These are phyloP conservation scores for Lasioglossum morio DNA, from an alignment of 2,888 invertebrate genomes.

Conservation along the genomic window DNA sequence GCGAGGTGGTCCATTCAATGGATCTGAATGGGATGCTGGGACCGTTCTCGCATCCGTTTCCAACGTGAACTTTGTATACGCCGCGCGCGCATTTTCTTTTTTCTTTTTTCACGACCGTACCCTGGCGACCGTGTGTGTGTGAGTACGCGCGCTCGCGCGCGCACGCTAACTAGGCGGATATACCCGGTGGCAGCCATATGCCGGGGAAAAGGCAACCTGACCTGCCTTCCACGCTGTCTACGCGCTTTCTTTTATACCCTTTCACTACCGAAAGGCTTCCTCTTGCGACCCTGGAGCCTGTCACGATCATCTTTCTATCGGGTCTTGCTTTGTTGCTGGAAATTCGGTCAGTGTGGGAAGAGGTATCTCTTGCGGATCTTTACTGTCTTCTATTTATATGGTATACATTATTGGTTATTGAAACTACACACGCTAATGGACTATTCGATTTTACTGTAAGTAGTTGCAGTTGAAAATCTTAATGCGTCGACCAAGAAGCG, in stretches of 20 bases:
- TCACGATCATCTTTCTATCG: neutral
- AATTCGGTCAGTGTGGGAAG: neutral
- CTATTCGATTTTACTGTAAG: neutral
- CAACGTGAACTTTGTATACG: conserved; percentile 54
- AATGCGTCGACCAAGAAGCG: neutral
- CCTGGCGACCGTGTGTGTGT: neutral
- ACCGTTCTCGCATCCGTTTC: conserved; percentile 65
- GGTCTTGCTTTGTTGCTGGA: neutral
- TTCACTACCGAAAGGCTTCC: neutral
- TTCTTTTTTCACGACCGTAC: neutral
- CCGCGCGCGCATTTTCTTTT: neutral
- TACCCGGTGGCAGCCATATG: conserved; percentile 60
- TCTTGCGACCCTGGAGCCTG: neutral
- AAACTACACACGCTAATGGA: neutral
- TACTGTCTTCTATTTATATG: too few relatives aligned
- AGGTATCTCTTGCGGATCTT: neutral
- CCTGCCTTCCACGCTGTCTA: conserved; percentile 38
- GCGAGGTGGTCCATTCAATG: conserved; percentile 84
- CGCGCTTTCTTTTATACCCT: neutral
- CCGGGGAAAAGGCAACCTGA: conserved; percentile 51
- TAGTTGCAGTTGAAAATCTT: neutral
- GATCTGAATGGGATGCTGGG: conserved; percentile 83
- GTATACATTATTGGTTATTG: too few relatives aligned
- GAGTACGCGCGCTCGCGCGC: neutral
- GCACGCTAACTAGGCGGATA: conserved; percentile 68